These are phyloP conservation scores for Myotis brandtii DNA, from an alignment of 2,113 vertebrate species.

Conservation along the genomic window DNA sequence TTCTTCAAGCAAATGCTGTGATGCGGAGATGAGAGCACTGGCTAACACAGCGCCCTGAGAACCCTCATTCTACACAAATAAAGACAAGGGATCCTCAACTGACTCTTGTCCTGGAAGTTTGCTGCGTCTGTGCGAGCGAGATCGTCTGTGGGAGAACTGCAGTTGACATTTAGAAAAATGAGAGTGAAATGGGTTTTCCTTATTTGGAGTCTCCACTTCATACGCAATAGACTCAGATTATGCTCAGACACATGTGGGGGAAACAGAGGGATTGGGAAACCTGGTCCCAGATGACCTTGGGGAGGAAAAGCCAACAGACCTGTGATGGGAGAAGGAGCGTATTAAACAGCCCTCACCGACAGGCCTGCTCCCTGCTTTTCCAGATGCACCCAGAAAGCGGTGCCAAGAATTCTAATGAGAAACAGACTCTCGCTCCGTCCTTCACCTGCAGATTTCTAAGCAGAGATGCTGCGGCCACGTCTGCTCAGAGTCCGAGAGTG, in stretches of 20 bases:
- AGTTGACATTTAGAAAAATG: not conserved
- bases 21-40: not conserved
- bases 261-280: not conserved
- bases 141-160: not conserved
- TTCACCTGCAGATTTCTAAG: conserved; percentile 66
- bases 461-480: not conserved
- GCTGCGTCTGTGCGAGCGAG: not conserved
- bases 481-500: not conserved
- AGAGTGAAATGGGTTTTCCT: conserved; percentile 34
- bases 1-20: not conserved
- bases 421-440: not conserved
- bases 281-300: conserved; percentile 29
- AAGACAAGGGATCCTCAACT: not conserved
- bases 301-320: conserved; percentile 4
- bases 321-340: not conserved
- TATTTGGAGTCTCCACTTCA: not conserved
- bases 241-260: not conserved
- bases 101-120: not conserved
- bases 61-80: too few relatives aligned
- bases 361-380: conserved; percentile 45
- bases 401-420: conserved; percentile 76
- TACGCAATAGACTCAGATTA: not conserved
- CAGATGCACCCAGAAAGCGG: conserved; percentile 49
- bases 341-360: conserved; percentile 2
- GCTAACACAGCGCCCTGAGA: not conserved